These are phyloP conservation scores for Plecturocebus donacophilus DNA, from an alignment of 2,113 vertebrate species.

Conservation along the genomic window DNA sequence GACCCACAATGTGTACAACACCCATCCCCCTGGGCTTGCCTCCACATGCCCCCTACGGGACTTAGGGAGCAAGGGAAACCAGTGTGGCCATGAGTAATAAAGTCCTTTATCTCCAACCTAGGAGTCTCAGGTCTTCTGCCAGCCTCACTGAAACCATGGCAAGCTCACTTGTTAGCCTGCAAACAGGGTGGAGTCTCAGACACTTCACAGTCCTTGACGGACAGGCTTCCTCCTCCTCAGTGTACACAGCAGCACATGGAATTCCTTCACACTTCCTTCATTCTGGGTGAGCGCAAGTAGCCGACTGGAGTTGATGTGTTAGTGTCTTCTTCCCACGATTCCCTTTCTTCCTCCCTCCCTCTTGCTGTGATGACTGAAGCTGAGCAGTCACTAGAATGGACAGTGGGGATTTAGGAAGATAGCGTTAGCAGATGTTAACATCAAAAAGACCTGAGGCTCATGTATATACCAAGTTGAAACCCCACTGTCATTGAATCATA, in stretches of 20 bases:
- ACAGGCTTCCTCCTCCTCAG: background rate
- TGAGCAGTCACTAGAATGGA: background rate
- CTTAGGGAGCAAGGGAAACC: background rate
- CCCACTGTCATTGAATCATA: background rate
- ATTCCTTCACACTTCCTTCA: background rate
- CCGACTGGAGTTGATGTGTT: background rate
- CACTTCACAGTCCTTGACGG: background rate
- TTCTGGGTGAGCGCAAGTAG: background rate
- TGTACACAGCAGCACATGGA: accelerated
- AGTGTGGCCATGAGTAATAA: background rate
- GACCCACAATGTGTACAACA: background rate
- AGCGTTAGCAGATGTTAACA: background rate
- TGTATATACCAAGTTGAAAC: background rate
- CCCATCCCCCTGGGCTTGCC: background rate
- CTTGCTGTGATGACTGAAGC: background rate
- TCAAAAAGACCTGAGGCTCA: background rate
- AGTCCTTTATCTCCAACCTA: background rate
- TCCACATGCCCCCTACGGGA: background rate
- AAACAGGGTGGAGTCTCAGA: background rate
- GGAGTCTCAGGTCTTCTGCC: background rate
- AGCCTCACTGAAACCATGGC: background rate
- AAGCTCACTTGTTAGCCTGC: background rate
- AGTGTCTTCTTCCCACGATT: background rate
- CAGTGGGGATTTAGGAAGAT: background rate
- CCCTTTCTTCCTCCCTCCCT: background rate